Evolutionary conservation across 1,140 invertebrate genomes (phyloP).

Genomic region (Anthonomus grandis): DNA sequence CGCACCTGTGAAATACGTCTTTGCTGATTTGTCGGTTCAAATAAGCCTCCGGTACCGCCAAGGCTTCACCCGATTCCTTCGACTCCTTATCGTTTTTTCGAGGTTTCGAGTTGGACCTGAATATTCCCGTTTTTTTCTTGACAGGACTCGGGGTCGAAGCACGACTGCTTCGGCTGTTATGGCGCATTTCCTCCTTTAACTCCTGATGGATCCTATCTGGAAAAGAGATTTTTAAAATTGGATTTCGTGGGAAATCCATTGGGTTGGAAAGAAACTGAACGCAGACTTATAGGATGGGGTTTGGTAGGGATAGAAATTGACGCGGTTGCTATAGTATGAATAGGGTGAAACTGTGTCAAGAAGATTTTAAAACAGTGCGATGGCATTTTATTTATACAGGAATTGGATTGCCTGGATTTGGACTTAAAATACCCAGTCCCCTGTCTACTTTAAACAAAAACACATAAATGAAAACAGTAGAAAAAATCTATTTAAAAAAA

Average conservation of each 20-base stretch:
- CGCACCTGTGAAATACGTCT: constrained; percentile 31
- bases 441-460: too few species aligned
- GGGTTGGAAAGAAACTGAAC: too few species aligned
- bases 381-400: too few species aligned
- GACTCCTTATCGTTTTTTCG: constrained; percentile 7
- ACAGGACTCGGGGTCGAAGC: not conserved
- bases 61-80: constrained; percentile 39
- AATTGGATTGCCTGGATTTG: too few species aligned
- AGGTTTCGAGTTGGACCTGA: not conserved
- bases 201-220: constrained; percentile 8
- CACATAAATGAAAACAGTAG: not conserved
- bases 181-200: constrained; percentile 3
- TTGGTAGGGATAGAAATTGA: too few species aligned
- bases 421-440: too few species aligned
- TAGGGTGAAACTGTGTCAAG: too few species aligned
- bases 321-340: too few species aligned
- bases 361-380: too few species aligned
- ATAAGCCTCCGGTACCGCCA: constrained; percentile 44
- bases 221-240: not conserved
- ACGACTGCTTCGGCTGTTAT: not conserved
- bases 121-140: constrained; percentile 12
- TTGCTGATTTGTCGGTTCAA: constrained; percentile 43
- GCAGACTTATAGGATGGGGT: too few species aligned
- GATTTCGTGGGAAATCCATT: not conserved
- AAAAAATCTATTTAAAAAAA: not conserved